A percentile compares a stretch with the other conserved stretches of the same genome.
Evolutionary conservation across 2,113 vertebrate genomes (phyloP).

Genomic region (Theristicus caerulescens): DNA sequence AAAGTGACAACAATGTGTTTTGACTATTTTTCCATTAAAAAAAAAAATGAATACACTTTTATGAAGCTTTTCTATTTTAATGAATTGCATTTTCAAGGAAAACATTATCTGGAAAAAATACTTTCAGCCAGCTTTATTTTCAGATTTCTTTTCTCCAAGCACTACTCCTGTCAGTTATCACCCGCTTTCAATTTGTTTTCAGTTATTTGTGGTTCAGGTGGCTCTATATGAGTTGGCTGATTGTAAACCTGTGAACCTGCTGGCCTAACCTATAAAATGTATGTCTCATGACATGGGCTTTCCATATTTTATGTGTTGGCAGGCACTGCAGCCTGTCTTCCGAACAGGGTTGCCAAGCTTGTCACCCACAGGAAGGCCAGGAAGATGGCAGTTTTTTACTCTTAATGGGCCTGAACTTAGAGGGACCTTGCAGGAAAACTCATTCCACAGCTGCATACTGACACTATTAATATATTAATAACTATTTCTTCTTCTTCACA

Average conservation of each 20-base stretch:
- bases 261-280: not conserved
- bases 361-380: not conserved
- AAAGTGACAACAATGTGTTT: not conserved
- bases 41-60: not conserved
- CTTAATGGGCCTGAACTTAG: not conserved
- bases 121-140: not conserved
- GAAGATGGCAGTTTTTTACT: not conserved
- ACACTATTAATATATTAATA: not conserved
- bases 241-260: not conserved
- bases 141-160: not conserved
- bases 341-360: not conserved
- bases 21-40: not conserved
- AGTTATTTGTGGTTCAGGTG: not conserved
- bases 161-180: not conserved
- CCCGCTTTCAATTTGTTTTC: not conserved
- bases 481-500: not conserved
- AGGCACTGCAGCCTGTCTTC: not conserved
- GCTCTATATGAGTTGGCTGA: not conserved
- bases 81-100: not conserved
- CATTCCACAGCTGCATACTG: not conserved
- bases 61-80: not conserved
- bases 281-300: not conserved
- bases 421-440: not conserved
- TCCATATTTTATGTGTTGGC: not conserved
- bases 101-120: not conserved